Evolutionary conservation across 35 echinoderm and acorn worm species (phyloP).

Genomic region (Lytechinus variegatus): DNA sequence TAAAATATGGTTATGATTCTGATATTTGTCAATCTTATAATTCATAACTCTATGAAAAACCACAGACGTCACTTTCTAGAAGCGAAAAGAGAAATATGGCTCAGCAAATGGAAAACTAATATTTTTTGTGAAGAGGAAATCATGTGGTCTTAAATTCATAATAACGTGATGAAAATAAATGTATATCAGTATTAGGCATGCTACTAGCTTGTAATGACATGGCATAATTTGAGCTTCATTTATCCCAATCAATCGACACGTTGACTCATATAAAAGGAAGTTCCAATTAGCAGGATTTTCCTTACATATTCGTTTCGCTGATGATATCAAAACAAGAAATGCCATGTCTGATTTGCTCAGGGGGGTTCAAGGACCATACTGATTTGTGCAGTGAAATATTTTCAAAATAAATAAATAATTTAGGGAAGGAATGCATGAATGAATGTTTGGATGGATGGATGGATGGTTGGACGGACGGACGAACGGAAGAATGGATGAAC

Average conservation of each 20-base stretch:
- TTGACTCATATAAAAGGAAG: slow-evolving; percentile 46
- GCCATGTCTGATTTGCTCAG: slow-evolving; percentile 12
- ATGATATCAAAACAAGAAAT: slow-evolving; percentile 5
- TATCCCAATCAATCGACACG: slow-evolving; percentile 6
- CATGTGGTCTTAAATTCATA: not conserved
- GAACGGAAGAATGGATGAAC: not conserved
- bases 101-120: not conserved
- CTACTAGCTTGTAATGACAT: not conserved
- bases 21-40: not conserved
- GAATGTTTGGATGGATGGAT: not conserved
- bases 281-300: slow-evolving; percentile 50
- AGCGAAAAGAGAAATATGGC: not conserved
- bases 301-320: slow-evolving; percentile 8
- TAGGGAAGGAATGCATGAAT: no score
- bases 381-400: not conserved
- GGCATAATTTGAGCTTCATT: not conserved
- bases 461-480: no score
- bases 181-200: not conserved
- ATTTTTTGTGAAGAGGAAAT: not conserved
- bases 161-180: no score
- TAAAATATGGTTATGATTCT: slow-evolving; percentile 4
- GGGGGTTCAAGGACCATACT: not conserved
- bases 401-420: not conserved
- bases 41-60: not conserved
- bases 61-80: no score